These are phyloP conservation scores for Leuciscus idus DNA, from an alignment of 2,113 vertebrate species.

Conservation along the genomic window DNA sequence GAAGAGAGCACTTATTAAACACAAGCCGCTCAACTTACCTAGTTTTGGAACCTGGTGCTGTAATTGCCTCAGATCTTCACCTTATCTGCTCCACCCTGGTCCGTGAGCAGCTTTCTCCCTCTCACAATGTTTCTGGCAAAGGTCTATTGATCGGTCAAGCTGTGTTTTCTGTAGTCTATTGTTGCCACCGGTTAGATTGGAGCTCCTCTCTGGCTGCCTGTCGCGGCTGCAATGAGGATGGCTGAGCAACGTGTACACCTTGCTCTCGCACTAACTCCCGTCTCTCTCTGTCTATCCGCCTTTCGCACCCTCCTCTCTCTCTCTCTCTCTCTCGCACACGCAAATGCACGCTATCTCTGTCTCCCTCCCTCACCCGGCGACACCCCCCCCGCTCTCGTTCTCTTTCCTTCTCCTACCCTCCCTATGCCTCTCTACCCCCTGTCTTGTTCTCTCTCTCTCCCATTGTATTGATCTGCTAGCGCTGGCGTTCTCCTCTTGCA, in stretches of 20 bases:
- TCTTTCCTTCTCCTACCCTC: slow-evolving; percentile 50
- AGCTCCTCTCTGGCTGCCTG: slow-evolving; percentile 69
- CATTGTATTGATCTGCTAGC: slow-evolving; percentile 56
- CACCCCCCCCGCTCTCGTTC: slow-evolving; percentile 37
- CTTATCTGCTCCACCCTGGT: slow-evolving; percentile 52
- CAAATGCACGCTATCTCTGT: slow-evolving; percentile 29
- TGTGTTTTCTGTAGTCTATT: slow-evolving; percentile 67
- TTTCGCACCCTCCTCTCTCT: slow-evolving; percentile 43
- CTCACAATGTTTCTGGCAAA: slow-evolving; percentile 48
- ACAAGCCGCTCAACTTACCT: slow-evolving; percentile 74
- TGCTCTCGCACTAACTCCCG: slow-evolving; percentile 48
- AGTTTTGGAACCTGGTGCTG: slow-evolving; percentile 60
- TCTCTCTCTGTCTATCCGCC: slow-evolving; percentile 49
- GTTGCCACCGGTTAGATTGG: slow-evolving; percentile 64
- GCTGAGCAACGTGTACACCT: slow-evolving; percentile 66
- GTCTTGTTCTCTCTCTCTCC: slow-evolving; percentile 63
- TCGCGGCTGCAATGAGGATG: slow-evolving; percentile 73
- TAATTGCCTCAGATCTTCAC: slow-evolving; percentile 49
- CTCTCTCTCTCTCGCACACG: slow-evolving; percentile 30
- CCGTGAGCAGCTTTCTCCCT: slow-evolving; percentile 60
- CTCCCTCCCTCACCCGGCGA: slow-evolving; percentile 36
- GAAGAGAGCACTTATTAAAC: slow-evolving; percentile 42
- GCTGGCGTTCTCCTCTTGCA: slow-evolving; percentile 69
- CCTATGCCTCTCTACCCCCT: slow-evolving; percentile 40
- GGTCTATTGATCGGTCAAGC: slow-evolving; percentile 65